These are phyloP conservation scores for Cephalopterus ornatus DNA, from an alignment of 2,113 vertebrate genomes.

Conservation along the genomic window DNA sequence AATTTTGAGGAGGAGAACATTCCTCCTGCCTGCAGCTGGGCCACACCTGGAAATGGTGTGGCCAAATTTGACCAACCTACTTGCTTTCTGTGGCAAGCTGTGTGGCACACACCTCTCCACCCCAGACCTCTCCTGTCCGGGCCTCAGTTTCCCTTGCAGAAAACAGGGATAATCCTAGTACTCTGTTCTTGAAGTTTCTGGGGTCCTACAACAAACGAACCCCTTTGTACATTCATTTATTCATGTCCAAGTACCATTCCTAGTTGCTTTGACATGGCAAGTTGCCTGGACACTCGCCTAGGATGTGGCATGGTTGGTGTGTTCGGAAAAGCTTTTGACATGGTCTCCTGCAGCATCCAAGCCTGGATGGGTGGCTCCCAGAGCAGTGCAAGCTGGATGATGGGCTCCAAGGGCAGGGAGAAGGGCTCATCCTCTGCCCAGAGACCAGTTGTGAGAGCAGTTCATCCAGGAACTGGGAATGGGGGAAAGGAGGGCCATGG, in stretches of 20 bases:
- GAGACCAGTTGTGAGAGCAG: background rate
- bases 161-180: background rate
- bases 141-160: background rate
- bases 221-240: background rate
- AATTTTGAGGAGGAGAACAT: background rate
- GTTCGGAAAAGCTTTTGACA: background rate
- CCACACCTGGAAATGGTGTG: background rate
- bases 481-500: background rate
- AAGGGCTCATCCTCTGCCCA: background rate
- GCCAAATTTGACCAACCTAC: background rate
- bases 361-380: background rate
- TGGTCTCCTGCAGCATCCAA: background rate
- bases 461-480: background rate
- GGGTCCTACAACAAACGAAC: background rate
- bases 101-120: background rate
- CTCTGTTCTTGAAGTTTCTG: background rate
- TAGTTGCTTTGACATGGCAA: background rate
- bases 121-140: background rate
- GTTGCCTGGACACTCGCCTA: background rate
- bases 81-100: background rate
- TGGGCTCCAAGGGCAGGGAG: background rate
- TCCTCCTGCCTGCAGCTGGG: background rate
- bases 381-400: background rate
- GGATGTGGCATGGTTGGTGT: fast-evolving
- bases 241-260: background rate